Evolutionary conservation across 1,140 invertebrate species (phyloP).

Genomic region (Telenomus remus): DNA sequence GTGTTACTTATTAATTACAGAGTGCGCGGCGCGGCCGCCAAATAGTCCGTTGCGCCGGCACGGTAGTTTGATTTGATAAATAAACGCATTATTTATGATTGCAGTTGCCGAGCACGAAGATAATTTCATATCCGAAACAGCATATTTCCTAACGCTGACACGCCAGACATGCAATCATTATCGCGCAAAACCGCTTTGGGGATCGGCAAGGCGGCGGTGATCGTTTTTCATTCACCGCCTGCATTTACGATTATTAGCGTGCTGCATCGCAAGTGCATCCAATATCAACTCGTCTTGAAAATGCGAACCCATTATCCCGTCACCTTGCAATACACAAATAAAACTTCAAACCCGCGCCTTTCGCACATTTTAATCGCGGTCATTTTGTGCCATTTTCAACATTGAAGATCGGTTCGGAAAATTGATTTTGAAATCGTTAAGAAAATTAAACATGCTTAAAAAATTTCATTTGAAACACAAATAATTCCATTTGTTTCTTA

Average conservation of each 20-base stretch:
- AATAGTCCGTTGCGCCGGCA: conserved; percentile 2
- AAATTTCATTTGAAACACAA: too few species aligned
- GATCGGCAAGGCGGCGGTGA: conserved; percentile 3
- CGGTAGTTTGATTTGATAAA: conserved; percentile 16
- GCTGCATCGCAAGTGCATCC: conserved; percentile 11
- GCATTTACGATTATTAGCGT: conserved; percentile 18
- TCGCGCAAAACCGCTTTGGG: conserved; percentile 9
- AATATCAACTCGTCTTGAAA: conserved; percentile 42
- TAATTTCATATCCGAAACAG: conserved; percentile 31
- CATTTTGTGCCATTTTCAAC: conserved; percentile 15
- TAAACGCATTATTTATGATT: conserved; percentile 27
- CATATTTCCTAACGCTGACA: conserved; percentile 12
- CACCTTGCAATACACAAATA: conserved; percentile 12
- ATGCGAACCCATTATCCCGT: conserved; percentile 31
- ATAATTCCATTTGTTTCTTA: too few species aligned
- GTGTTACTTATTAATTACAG: conserved; percentile 35
- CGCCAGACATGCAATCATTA: conserved; percentile 10
- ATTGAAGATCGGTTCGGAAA: too few species aligned
- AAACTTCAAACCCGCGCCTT: conserved; percentile 6
- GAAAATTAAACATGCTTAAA: too few species aligned
- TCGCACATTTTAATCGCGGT: conserved; percentile 13
- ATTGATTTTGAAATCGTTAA: too few species aligned
- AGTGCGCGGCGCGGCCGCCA: not conserved
- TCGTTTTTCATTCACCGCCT: conserved; percentile 28
- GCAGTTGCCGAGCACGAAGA: conserved; percentile 8